Conservation (phyloP, 2,888 invertebrate species). For the Glaucopsyche alexis region DNA sequence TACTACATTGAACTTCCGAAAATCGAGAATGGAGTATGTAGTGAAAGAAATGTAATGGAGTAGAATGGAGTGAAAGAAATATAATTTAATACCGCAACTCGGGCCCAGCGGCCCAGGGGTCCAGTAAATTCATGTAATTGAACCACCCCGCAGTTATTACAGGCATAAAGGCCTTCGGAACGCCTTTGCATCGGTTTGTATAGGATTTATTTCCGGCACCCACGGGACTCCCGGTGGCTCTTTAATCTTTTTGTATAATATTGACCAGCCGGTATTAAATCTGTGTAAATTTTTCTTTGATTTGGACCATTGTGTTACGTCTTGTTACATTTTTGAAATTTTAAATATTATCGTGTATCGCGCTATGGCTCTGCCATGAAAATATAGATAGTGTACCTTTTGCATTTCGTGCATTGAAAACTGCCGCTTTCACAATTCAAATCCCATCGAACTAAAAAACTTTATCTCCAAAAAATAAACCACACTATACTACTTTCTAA, state of each 20-base stretch:
- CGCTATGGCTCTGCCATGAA: no score
- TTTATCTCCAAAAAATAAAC: no score
- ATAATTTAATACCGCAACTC: slow-evolving; percentile 49
- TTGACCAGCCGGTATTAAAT: not conserved
- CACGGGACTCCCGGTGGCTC: slow-evolving; percentile 1
- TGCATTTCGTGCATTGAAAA: no score
- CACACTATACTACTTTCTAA: no score
- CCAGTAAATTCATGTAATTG: slow-evolving; percentile 64
- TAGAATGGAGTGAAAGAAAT: slow-evolving; percentile 26
- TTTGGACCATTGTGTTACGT: not conserved
- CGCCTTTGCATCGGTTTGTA: slow-evolving; percentile 28
- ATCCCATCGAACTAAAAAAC: no score
- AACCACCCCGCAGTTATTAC: slow-evolving; percentile 40
- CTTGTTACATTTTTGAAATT: not conserved
- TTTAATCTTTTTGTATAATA: slow-evolving; percentile 24
- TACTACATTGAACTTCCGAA: not conserved
- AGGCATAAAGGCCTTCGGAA: slow-evolving; percentile 26
- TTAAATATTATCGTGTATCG: not conserved
- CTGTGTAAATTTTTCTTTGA: not conserved
- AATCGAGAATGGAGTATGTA: not conserved
- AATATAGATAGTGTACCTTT: no score
- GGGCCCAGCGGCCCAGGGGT: slow-evolving; percentile 47
- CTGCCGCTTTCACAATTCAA: no score
- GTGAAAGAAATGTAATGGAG: slow-evolving; percentile 18
- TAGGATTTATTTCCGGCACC: slow-evolving; percentile 14